A percentile compares a stretch with the other conserved stretches of the same genome.
These are phyloP conservation scores for Eristalis intricaria DNA, from an alignment of 2,888 invertebrate genomes.

Conservation along the genomic window DNA sequence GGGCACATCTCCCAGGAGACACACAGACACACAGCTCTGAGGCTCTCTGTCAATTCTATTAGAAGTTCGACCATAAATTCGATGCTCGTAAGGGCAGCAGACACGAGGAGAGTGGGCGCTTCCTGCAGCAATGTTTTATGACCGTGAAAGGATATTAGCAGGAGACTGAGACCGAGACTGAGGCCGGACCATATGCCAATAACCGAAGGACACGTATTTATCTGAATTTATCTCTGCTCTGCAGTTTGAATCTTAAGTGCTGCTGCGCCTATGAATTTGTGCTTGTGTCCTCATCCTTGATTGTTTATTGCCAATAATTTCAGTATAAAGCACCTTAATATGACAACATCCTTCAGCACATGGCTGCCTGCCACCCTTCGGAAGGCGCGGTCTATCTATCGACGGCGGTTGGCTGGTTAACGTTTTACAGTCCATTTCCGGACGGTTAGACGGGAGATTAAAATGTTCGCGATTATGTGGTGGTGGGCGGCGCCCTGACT, in stretches of 20 bases:
- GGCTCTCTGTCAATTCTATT: constrained; percentile 49
- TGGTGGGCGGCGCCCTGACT: neutral
- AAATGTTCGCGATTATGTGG: constrained; percentile 38
- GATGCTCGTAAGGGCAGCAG: constrained; percentile 12
- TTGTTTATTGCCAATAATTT: constrained; percentile 66
- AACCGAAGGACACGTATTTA: constrained; percentile 63
- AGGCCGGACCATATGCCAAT: constrained; percentile 54
- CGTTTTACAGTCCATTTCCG: constrained; percentile 55
- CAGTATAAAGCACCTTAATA: constrained; percentile 25
- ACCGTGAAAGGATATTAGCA: constrained; percentile 25
- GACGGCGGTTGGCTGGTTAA: constrained; percentile 31
- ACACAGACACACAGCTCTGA: neutral
- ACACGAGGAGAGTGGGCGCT: neutral
- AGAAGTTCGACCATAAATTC: constrained; percentile 67
- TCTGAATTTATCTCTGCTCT: constrained; percentile 56
- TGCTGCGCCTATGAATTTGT: neutral
- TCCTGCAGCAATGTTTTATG: constrained; percentile 58
- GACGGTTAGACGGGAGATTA: constrained; percentile 43
- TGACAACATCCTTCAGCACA: constrained; percentile 44
- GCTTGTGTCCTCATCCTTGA: constrained; percentile 25
- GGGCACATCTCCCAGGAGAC: constrained; percentile 22
- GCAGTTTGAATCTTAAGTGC: constrained; percentile 65
- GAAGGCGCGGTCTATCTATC: neutral
- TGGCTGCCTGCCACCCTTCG: neutral
- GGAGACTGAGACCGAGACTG: neutral